These are phyloP conservation scores for Coranthus polyacanthus DNA, from an alignment of 2,797 vertebrate genomes.

Conservation along the genomic window DNA sequence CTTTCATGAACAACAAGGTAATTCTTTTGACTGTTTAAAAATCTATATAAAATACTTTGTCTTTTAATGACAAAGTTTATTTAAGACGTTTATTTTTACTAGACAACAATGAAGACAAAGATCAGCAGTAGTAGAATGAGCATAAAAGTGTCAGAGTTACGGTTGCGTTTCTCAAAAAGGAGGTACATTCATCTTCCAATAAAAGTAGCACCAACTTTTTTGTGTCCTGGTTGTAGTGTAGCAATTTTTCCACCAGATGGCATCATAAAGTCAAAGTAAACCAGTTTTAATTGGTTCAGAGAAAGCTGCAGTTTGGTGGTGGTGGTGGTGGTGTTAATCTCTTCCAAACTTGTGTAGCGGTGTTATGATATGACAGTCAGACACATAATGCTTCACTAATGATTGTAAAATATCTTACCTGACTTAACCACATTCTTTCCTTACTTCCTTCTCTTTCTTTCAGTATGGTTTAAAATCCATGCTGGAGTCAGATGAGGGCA, in stretches of 20 bases:
- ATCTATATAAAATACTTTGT: no score
- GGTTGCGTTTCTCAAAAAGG: no score
- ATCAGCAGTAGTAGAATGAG: neutral
- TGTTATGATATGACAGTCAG: neutral
- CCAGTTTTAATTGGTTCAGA: neutral
- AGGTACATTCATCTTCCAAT: no score
- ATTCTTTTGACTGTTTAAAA: neutral
- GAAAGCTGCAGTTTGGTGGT: no score
- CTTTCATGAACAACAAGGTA: conserved; percentile 97
- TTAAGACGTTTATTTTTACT: no score
- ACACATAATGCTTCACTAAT: neutral
- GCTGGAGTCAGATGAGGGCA: conserved; percentile 89
- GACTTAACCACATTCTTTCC: conserved; percentile 3
- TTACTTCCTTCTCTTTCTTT: neutral
- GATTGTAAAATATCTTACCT: neutral
- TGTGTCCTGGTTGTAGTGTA: conserved; percentile 17
- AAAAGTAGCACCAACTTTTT: neutral
- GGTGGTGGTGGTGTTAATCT: no score
- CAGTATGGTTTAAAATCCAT: conserved; percentile 93
- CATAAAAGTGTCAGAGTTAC: no score
- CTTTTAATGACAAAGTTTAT: no score
- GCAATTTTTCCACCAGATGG: conserved; percentile 42
- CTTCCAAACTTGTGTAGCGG: neutral
- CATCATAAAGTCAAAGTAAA: neutral
- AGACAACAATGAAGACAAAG: no score